Evolutionary conservation across 1,140 invertebrate species (phyloP).

Genomic region (Eubasilissa regina): DNA sequence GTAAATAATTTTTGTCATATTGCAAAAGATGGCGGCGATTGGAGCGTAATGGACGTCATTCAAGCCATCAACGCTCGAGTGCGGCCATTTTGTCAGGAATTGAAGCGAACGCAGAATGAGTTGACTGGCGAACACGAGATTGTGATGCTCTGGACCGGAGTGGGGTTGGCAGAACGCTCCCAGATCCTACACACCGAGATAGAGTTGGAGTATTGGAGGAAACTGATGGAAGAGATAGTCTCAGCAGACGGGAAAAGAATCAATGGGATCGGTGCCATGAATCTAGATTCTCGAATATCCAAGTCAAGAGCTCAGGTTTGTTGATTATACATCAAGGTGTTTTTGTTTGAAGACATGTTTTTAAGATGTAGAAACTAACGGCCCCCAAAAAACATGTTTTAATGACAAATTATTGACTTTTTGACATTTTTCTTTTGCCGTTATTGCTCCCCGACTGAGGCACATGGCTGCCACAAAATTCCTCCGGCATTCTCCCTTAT

Average conservation of each 20-base stretch:
- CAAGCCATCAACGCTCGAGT: conserved; percentile 65
- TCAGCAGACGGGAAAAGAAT: conserved; percentile 1
- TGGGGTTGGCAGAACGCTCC: conserved; percentile 65
- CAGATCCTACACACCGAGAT: conserved; percentile 63
- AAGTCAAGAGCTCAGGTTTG: conserved; percentile 35
- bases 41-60: conserved; percentile 62
- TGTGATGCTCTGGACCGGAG: conserved; percentile 65
- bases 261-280: conserved; percentile 19
- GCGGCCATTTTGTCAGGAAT: conserved; percentile 63
- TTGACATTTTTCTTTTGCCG: background rate
- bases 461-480: too few relatives aligned
- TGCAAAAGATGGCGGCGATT: conserved; percentile 59
- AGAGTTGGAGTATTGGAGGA: conserved; percentile 66
- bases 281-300: conserved; percentile 1
- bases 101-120: conserved; percentile 65
- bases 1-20: too few relatives aligned
- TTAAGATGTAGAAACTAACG: too few relatives aligned
- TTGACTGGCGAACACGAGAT: conserved; percentile 63
- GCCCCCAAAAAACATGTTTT: too few relatives aligned
- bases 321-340: too few relatives aligned
- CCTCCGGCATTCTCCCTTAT: too few relatives aligned
- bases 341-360: too few relatives aligned
- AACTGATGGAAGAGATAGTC: conserved; percentile 62
- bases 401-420: too few relatives aligned
- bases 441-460: background rate